Evolutionary conservation across 2,113 vertebrate species (phyloP), one percentile per base, ranked within the genome.

Genomic region (Podarcis muralis): DNA sequence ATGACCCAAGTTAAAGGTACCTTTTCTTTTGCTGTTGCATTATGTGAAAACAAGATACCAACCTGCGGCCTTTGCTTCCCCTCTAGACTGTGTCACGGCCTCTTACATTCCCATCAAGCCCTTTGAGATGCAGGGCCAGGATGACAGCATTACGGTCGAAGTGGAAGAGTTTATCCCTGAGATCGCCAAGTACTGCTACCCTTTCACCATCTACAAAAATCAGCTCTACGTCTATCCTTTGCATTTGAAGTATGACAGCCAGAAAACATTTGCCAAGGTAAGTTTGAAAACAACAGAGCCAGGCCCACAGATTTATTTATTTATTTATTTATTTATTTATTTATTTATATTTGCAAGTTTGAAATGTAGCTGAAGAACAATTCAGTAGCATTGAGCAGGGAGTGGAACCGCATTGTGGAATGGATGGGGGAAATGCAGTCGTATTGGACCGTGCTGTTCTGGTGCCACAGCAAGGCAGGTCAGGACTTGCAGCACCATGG

Each of bases 211-310:
- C 90, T 99, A 99, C 96, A 99, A 98, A 96, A 99, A 99, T 95
- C 98, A 98, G 66, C 97, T 99, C 69, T 99, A 99, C 0, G 85
- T 99, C 85, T 98, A 98, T 93, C 99, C 99, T 1, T 91, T 98
- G 94, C 99, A 99, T 92, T 95, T 99, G 93, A 99, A 99, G 93
- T 99, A 99, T 0, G 99, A 99, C 93, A 98, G 97, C 96, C 99
- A 99, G 96, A 99, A 99, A 95, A 97, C 97, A 71, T 99, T 99
- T 97, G 98, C 99, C 12, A 99, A 99, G 98, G 99, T 99, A 95
- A 82, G 96, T 11, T 53, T 32, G 30, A 15, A 25, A 53, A 15
- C 9, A 74, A 12, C 15, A 53, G 48, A 53, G 53, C 7, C 8
- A 1, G 15, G 30, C 78, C 35, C 12, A 35, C 20, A 15, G 18